Evolutionary conservation across 2,113 vertebrate species (phyloP).

Genomic region (Mirza zaza): DNA sequence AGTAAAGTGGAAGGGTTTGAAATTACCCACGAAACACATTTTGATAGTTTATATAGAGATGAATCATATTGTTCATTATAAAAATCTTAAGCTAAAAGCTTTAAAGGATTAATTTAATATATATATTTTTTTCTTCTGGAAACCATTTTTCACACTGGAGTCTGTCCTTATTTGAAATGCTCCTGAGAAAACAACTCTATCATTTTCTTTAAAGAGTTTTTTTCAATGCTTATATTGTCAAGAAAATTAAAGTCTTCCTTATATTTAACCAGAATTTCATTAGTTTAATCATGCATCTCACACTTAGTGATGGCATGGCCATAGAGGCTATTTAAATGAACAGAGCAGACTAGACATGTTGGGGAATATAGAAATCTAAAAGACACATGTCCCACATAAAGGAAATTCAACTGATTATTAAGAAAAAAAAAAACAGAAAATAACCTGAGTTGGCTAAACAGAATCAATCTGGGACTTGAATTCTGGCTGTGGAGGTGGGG

Average conservation of each 20-base stretch:
- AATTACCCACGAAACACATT: not conserved
- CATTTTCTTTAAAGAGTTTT: not conserved
- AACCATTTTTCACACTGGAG: not conserved
- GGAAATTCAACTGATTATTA: not conserved
- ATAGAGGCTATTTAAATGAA: not conserved
- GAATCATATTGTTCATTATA: not conserved
- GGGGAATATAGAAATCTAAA: not conserved
- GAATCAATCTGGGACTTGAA: not conserved
- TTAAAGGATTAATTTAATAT: slow-evolving; percentile 5
- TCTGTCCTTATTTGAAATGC: not conserved
- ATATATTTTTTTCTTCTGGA: slow-evolving; percentile 24
- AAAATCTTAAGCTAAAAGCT: not conserved
- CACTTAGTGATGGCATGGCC: not conserved
- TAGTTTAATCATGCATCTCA: not conserved
- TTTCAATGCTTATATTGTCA: not conserved
- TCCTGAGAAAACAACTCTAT: not conserved
- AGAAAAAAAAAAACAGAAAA: not conserved
- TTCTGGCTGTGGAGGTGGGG: not conserved
- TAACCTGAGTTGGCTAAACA: not conserved
- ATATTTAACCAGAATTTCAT: not conserved
- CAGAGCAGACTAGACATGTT: not conserved
- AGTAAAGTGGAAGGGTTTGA: not conserved
- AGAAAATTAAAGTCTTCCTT: not conserved
- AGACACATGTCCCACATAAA: not conserved
- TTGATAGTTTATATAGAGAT: not conserved